Evolutionary conservation across 2,113 vertebrate genomes (phyloP).

Genomic region (Sceloporus tristichus): DNA sequence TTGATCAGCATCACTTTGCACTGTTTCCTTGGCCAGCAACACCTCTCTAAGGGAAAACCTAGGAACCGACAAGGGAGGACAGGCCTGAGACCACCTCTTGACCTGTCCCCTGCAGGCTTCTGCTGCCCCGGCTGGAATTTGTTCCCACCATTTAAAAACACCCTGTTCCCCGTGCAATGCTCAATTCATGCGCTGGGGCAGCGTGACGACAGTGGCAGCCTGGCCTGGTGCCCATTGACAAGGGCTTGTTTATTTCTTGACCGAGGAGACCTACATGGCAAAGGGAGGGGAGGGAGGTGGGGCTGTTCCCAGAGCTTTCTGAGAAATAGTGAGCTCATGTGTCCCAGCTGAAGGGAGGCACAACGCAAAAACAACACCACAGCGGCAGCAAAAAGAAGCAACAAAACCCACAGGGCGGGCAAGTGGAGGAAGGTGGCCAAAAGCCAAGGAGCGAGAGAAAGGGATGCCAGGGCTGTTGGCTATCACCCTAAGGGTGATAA

Average conservation of each 20-base stretch:
- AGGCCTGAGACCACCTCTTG: neutral
- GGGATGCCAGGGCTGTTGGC: neutral
- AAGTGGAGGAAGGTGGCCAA: neutral
- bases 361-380: slow-evolving; percentile 27
- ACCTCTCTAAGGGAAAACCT: neutral
- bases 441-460: neutral
- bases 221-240: slow-evolving; percentile 7
- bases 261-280: slow-evolving; percentile 5
- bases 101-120: slow-evolving; percentile 5
- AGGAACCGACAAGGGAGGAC: neutral
- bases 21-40: neutral
- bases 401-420: neutral
- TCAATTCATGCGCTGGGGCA: neutral
- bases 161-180: neutral
- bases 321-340: slow-evolving; percentile 33
- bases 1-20: neutral
- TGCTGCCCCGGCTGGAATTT: slow-evolving; percentile 12
- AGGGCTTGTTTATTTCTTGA: slow-evolving; percentile 35
- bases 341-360: slow-evolving; percentile 17
- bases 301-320: slow-evolving; percentile 46
- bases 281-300: slow-evolving; percentile 16
- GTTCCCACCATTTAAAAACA: neutral
- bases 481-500: too few relatives aligned
- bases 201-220: slow-evolving; percentile 33
- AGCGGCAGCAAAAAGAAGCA: neutral